phyloP scores from a whole-genome alignment of 2,113 vertebrate genomes.

The Maylandia zebra region DNA sequence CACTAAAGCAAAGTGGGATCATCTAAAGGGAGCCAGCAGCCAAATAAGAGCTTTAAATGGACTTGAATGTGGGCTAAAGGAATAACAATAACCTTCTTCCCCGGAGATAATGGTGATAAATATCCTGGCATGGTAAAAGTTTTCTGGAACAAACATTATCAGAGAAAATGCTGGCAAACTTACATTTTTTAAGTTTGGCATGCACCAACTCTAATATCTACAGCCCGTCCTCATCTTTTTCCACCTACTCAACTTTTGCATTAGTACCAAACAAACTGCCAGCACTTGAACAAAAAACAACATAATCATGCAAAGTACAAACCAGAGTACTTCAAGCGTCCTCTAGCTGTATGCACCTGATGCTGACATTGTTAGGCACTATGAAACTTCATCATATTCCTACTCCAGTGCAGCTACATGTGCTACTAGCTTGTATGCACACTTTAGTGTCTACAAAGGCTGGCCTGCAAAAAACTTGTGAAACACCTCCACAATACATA shows the following conservation, averaged over 20 bases:
- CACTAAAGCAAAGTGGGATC: neutral
- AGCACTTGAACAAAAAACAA: neutral
- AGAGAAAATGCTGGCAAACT: neutral
- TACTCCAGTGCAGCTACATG: neutral
- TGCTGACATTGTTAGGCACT: neutral
- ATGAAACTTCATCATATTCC: neutral
- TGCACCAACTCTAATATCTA: neutral
- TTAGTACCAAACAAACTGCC: neutral
- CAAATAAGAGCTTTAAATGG: neutral
- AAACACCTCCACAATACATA: neutral
- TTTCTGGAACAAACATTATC: neutral
- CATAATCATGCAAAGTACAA: neutral
- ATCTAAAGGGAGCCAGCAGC: neutral
- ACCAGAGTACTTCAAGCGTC: neutral
- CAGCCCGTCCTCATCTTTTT: neutral
- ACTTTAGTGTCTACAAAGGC: neutral
- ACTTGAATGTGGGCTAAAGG: neutral
- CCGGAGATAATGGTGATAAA: neutral
- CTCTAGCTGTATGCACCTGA: neutral
- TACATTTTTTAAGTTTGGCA: neutral
- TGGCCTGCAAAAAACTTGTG: neutral
- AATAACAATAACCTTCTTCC: neutral
- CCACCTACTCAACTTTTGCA: neutral
- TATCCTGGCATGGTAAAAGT: neutral
- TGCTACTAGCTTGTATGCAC: neutral